Evolutionary conservation across 2,888 invertebrate genomes (phyloP).

Genomic region (Tetragonisca angustula): DNA sequence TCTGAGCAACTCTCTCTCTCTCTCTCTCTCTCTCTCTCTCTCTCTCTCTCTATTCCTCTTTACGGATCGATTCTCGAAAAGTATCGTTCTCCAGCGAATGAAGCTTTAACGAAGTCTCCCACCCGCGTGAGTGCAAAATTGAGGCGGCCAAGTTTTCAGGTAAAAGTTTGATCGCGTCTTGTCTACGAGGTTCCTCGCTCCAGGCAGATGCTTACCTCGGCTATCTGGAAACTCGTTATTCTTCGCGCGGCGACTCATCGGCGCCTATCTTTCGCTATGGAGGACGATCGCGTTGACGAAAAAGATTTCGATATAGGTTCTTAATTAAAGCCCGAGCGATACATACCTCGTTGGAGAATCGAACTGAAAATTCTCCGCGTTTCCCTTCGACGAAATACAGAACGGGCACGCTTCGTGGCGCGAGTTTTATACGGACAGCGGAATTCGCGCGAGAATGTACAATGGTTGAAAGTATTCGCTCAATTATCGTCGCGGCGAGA

Average conservation of each 20-base stretch:
- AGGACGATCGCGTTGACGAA: neutral
- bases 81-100: neutral
- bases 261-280: neutral
- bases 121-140: neutral
- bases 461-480: neutral
- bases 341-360: neutral
- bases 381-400: neutral
- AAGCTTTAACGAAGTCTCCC: constrained; percentile 30
- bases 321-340: neutral
- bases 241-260: neutral
- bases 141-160: neutral
- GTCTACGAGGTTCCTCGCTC: neutral
- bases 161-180: constrained; percentile 29
- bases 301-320: neutral
- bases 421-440: neutral
- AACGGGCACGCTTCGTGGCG: neutral
- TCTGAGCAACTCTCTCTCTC: neutral
- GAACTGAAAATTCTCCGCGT: neutral
- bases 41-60: too few relatives aligned
- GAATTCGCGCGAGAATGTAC: neutral
- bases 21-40: neutral
- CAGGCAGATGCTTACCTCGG: constrained; percentile 1
- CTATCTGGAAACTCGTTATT: constrained; percentile 12
- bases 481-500: neutral
- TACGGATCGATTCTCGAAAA: constrained; percentile 25